These are phyloP conservation scores for Lophius americanus DNA, from an alignment of 2,797 vertebrate species.

Conservation along the genomic window DNA sequence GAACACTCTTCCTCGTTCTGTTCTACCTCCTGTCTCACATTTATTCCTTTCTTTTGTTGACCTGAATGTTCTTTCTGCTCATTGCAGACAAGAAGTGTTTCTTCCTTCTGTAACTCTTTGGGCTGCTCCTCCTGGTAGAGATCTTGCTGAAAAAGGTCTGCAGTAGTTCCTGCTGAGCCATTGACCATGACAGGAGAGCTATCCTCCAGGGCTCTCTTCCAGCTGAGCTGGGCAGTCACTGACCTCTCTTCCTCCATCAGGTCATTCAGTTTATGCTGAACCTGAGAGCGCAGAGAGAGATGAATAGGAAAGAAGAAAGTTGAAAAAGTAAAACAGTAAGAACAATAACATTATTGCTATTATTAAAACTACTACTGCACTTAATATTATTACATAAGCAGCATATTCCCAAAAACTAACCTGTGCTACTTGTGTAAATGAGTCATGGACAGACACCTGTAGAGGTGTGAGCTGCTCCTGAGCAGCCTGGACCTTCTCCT, in stretches of 20 bases:
- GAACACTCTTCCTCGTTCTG: slow-evolving; percentile 79
- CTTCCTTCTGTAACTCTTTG: slow-evolving; percentile 67
- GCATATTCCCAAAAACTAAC: slow-evolving; percentile 66
- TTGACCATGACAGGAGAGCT: slow-evolving; percentile 89
- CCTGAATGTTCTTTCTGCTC: slow-evolving; percentile 56
- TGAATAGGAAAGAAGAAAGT: not conserved
- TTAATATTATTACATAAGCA: too few species aligned
- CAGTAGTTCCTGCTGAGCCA: slow-evolving; percentile 74
- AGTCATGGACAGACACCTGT: slow-evolving; percentile 90
- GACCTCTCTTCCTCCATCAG: slow-evolving; percentile 88
- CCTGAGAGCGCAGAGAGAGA: slow-evolving; percentile 67
- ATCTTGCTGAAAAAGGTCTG: slow-evolving; percentile 65
- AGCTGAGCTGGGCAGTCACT: slow-evolving; percentile 85
- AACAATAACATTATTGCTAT: too few species aligned
- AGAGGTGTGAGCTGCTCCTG: slow-evolving; percentile 91
- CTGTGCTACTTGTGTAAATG: slow-evolving; percentile 91
- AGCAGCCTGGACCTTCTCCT: slow-evolving; percentile 90
- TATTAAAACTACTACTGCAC: too few species aligned
- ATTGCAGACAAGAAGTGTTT: slow-evolving; percentile 23
- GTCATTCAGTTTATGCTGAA: slow-evolving; percentile 89
- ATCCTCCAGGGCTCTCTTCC: slow-evolving; percentile 87
- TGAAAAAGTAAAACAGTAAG: too few species aligned
- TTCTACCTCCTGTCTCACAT: slow-evolving; percentile 57
- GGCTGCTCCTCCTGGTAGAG: slow-evolving; percentile 65
- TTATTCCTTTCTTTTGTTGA: slow-evolving; percentile 47